Evolutionary conservation across 2,888 invertebrate genomes (phyloP).

Genomic region (Acronicta aceris): DNA sequence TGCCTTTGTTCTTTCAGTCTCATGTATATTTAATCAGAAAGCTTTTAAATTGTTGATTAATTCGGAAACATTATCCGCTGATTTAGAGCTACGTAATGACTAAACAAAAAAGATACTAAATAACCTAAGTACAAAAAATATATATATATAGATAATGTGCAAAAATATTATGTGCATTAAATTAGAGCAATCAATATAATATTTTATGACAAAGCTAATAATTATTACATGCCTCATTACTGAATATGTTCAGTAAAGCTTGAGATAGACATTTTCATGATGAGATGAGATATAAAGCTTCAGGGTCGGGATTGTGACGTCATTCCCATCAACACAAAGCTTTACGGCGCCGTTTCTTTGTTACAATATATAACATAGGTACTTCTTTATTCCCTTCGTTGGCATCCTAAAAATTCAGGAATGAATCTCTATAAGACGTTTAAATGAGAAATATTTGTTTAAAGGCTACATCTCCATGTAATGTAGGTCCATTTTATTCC

Average conservation of each 20-base stretch:
- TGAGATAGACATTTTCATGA: conserved; percentile 5
- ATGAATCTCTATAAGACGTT: conserved; percentile 1
- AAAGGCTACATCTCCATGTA: neutral
- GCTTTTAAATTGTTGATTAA: no score
- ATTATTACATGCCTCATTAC: conserved; percentile 1
- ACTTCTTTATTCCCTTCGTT: neutral
- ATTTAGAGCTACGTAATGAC: no score
- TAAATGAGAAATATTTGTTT: conserved; percentile 6
- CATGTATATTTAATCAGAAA: no score
- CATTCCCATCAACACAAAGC: conserved; percentile 13
- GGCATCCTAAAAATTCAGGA: neutral
- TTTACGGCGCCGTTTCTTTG: conserved; percentile 39
- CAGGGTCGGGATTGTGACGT: conserved; percentile 27
- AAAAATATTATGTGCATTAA: neutral
- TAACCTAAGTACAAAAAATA: no score
- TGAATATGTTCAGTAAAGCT: neutral
- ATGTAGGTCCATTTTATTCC: conserved; percentile 24
- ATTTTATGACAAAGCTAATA: conserved; percentile 7
- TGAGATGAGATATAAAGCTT: conserved; percentile 4
- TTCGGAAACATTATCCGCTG: no score
- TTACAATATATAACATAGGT: conserved; percentile 1
- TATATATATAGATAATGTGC: neutral
- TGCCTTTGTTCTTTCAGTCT: no score
- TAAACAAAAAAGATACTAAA: no score
- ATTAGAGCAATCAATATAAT: neutral